These are phyloP conservation scores for Corvus cornix DNA, from an alignment of 2,113 vertebrate species.

Conservation along the genomic window DNA sequence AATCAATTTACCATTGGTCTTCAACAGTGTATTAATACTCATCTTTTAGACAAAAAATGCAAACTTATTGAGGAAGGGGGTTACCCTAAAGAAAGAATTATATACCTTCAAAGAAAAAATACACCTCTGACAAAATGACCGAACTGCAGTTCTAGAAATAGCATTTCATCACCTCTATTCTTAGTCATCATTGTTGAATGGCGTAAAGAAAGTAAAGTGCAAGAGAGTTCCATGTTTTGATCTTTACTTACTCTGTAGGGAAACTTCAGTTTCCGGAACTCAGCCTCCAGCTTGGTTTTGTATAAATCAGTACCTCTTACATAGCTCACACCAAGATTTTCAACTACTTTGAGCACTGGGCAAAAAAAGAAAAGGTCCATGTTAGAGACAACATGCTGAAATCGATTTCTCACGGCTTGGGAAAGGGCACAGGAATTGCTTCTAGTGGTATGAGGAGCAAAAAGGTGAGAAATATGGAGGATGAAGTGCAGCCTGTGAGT, in stretches of 20 bases:
- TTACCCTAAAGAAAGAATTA: background rate
- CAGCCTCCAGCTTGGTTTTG: slow-evolving; percentile 69
- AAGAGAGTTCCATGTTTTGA: background rate
- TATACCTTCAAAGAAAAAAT: background rate
- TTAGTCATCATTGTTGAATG: background rate
- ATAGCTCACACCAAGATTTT: slow-evolving; percentile 88
- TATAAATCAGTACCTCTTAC: slow-evolving; percentile 74
- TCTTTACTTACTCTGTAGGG: slow-evolving; percentile 76
- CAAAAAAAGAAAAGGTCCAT: background rate
- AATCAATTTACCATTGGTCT: background rate
- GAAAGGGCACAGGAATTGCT: background rate
- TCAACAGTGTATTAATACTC: background rate
- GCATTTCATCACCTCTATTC: background rate
- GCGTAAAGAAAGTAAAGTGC: background rate
- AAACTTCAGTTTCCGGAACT: slow-evolving; percentile 83
- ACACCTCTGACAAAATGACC: background rate
- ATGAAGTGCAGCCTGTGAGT: fast-evolving
- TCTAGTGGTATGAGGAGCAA: background rate
- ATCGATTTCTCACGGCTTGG: background rate
- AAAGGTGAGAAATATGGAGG: background rate
- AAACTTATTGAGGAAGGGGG: background rate
- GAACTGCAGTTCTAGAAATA: background rate
- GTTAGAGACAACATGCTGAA: background rate
- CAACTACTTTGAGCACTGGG: slow-evolving; percentile 89
- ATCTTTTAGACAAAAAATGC: background rate